Evolutionary conservation across 2,888 invertebrate species (phyloP), one percentile per base, ranked within the genome.

Genomic region (Monopis laevigella): DNA sequence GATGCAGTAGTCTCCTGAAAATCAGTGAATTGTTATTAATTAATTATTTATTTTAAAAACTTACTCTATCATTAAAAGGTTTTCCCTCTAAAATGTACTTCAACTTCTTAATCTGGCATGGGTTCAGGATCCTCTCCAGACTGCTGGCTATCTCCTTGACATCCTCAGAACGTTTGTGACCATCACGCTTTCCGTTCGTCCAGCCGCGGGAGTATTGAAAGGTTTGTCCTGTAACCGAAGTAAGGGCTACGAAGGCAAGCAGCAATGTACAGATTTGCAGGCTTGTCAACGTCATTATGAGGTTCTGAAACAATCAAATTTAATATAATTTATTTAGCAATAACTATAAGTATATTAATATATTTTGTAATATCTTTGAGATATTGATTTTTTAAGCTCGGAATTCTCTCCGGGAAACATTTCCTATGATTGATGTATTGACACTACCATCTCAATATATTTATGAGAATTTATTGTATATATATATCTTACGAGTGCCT

Each of bases 121-220:
- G 82, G 16, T 59, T 64, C 3, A 82, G 55, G 38, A 75, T 59
- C 48, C 55, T 62, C 48, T 74, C 73, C 14, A 80, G 43, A 26
- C 48, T 65, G 27, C 50, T 53, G 2, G 59, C 50, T 1, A 66
- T 43, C 1, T 69, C 67, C 14, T 52, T 58, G 3, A 55, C 40
- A 2, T 60, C 56, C 1, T 62, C 62, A 0, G 18, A 21, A 6
- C 53, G 50, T 44, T 52, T 59, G 44, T 61, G 65, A 0, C 71
- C 70, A 39, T 65, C 71, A 1, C 87, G 66, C 53, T 88, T 88
- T 14, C 90, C 90, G 55, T 88, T 89, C 46, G 88, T 89, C 90
- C 90, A 90, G 3, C 90, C 90, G 1, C 87, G 73, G 28, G 89
- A 90, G 64, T 90, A 90, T 55, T 90, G 89, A 71, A 89, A 90